phyloP scores from a whole-genome alignment of 2,797 vertebrate species.

The Thunnus albacares region DNA sequence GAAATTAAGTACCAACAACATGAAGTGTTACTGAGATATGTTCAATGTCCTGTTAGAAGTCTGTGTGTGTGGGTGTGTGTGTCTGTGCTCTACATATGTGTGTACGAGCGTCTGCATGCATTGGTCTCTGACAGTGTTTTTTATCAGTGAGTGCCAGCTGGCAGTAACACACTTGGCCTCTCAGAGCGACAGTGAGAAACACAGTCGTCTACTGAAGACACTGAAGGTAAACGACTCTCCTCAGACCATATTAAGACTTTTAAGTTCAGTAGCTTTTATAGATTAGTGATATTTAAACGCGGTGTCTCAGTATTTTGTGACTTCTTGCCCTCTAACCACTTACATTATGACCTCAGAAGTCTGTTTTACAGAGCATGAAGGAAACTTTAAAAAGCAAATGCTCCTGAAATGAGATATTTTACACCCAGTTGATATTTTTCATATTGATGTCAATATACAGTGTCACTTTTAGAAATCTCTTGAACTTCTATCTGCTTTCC shows the following conservation, averaged over 20 bases:
- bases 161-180: constrained; percentile 31
- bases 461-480: no score
- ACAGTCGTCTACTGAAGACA: constrained; percentile 35
- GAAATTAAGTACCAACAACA: neutral
- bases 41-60: neutral
- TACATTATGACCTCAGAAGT: neutral
- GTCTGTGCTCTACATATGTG: neutral
- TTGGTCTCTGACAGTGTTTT: constrained; percentile 36
- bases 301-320: neutral
- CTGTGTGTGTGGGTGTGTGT: neutral
- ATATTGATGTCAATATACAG: no score
- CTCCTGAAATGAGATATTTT: no score
- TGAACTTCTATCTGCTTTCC: no score
- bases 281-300: neutral
- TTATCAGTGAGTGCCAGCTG: constrained; percentile 86
- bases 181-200: constrained; percentile 25
- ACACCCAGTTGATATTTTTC: no score
- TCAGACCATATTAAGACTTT: constrained; percentile 25
- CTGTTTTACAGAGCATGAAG: neutral
- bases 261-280: neutral
- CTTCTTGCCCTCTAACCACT: neutral
- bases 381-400: no score
- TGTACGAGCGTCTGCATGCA: constrained; percentile 1
- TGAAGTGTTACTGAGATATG: neutral
- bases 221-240: constrained; percentile 74